Evolutionary conservation across 2,113 vertebrate genomes (phyloP), one percentile per base, ranked within the genome.

Genomic region (Pluvialis apricaria): DNA sequence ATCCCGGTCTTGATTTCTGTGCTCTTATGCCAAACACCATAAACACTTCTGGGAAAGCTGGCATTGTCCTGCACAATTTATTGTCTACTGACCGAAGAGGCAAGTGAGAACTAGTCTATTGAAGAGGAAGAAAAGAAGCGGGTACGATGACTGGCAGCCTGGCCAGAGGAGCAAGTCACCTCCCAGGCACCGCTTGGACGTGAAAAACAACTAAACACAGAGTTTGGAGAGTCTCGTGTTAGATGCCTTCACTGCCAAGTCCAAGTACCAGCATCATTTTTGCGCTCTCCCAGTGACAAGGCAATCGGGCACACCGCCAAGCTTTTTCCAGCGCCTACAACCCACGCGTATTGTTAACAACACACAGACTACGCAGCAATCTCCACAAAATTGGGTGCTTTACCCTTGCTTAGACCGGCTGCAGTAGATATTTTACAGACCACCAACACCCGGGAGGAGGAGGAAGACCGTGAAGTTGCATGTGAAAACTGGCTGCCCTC

Each of bases 1-100:
- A 3, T 5, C 29, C 28, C 7, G 0, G 10, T 4, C 52, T 40
- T 6, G 0, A 38, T 5, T 29, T 10, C 38, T 1, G 25, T 0
- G 8, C 82, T 52, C 32, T 14, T 16, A 13, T 2, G 6, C 31
- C 57, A 44, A 44, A 36, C 49, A 21, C 64, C 1, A 1, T 5
- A 10, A 49, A 17, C 12, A 2, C 38, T 44, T 31, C 32, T 49
- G 54, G 62, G 45, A 47, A 61, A 45, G 62, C 38, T 10, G 26
- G 22, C 1, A 9, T 22, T 13, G 3, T 13, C 64, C 51, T 17
- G 12, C 58, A 9, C 11, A 7, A 9, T 3, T 3, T 5, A 8
- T 3, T 7, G 11, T 14, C 44, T 9, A 25, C 7, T 11, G 22
- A 36, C 15, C 15, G 12, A 26, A 31, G 40, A 68, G 38, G 34